These are phyloP conservation scores for Scopus umbretta DNA, from an alignment of 2,113 vertebrate species.

Conservation along the genomic window DNA sequence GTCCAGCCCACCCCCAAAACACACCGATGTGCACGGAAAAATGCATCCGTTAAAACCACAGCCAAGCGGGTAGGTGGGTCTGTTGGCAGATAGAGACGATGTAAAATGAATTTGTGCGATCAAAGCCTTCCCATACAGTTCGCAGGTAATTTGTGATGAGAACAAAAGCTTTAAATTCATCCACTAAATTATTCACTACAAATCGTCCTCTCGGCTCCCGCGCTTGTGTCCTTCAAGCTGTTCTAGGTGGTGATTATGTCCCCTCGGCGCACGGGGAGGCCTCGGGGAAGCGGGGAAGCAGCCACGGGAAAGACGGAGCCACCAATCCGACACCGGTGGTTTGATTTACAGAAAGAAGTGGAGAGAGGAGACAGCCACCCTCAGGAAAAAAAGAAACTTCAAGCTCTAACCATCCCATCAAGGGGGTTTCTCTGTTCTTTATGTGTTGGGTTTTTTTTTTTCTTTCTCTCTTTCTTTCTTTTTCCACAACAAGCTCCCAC, in stretches of 20 bases:
- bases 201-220: conserved; percentile 26
- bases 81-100: neutral
- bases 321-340: neutral
- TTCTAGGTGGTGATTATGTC: neutral
- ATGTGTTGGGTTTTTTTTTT: neutral
- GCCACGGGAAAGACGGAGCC: neutral
- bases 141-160: conserved; percentile 46
- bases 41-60: neutral
- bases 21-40: neutral
- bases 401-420: neutral
- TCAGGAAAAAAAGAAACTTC: conserved; percentile 12
- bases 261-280: neutral
- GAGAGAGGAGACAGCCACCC: neutral
- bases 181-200: conserved; percentile 58
- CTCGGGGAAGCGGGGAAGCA: neutral
- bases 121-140: conserved; percentile 48
- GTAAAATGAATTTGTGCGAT: conserved; percentile 28
- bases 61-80: neutral
- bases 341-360: conserved; percentile 16
- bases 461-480: neutral
- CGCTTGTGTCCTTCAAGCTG: conserved; percentile 40
- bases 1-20: neutral
- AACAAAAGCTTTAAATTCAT: conserved; percentile 66
- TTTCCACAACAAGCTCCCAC: neutral
- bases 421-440: neutral